A percentile compares a stretch with the other conserved stretches of the same genome.
phyloP scores from a whole-genome alignment of 2,797 vertebrate genomes.

The Coracias cyanogaster region DNA sequence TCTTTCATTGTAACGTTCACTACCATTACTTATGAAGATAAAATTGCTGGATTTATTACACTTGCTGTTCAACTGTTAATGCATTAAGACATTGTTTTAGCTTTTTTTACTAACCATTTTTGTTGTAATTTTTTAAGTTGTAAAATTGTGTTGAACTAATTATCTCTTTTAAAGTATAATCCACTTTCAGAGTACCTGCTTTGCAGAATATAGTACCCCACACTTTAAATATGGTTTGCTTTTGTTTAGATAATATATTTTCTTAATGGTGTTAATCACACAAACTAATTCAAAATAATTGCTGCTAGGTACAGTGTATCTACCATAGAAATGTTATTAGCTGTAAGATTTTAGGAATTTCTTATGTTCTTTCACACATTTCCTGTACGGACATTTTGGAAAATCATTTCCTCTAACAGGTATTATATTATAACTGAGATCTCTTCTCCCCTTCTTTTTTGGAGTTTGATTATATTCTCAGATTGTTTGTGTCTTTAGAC shows the following conservation, averaged over 20 bases:
- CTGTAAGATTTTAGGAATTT: background rate
- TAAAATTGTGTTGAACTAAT: background rate
- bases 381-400: background rate
- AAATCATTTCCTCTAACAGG: background rate
- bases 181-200: background rate
- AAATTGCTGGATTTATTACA: background rate
- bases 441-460: background rate
- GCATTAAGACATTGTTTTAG: background rate
- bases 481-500: background rate
- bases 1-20: background rate
- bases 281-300: background rate
- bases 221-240: background rate
- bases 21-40: background rate
- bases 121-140: background rate
- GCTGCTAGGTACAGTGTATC: background rate
- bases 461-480: background rate
- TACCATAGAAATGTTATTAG: background rate
- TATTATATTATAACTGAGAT: background rate
- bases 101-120: accelerated
- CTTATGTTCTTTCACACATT: background rate
- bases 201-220: background rate
- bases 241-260: background rate
- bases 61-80: background rate
- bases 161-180: background rate
- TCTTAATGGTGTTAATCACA: background rate